These are phyloP conservation scores for Lasioglossum zephyrum DNA, from an alignment of 2,888 invertebrate species.

Conservation along the genomic window DNA sequence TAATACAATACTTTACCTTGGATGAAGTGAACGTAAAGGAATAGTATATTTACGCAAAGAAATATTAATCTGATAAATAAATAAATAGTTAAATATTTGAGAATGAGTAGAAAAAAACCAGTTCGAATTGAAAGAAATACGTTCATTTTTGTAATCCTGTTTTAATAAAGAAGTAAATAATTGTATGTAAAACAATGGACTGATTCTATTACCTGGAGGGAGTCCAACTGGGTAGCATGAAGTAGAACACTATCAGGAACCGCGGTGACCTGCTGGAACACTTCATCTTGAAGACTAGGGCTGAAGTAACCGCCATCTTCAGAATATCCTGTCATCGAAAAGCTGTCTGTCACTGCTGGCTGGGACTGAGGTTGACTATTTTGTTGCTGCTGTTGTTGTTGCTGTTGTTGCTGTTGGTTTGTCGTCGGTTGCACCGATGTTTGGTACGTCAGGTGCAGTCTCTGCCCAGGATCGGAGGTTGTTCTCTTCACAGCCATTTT, in stretches of 20 bases:
- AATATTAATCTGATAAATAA: not conserved
- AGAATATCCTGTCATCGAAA: constrained; percentile 83
- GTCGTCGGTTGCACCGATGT: constrained; percentile 73
- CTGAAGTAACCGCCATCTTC: constrained; percentile 84
- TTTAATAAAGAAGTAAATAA: not conserved
- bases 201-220: constrained; percentile 81
- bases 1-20: not conserved
- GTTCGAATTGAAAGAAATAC: not conserved
- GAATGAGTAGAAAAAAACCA: not conserved
- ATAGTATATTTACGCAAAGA: not conserved
- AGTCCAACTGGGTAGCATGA: constrained; percentile 87
- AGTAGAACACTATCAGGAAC: constrained; percentile 89
- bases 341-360: constrained; percentile 80
- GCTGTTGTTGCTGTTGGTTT: constrained; percentile 65
- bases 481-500: constrained; percentile 89
- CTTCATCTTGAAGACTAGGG: constrained; percentile 88
- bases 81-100: not conserved
- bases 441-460: constrained; percentile 85
- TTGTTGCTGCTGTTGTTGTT: constrained; percentile 71
- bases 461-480: constrained; percentile 90
- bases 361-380: constrained; percentile 75
- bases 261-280: constrained; percentile 88
- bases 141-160: not conserved
- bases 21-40: not conserved
- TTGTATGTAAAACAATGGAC: not conserved